These are phyloP conservation scores for Scaptomyza cyrtandrae DNA, from an alignment of 2,888 invertebrate species.

Conservation along the genomic window DNA sequence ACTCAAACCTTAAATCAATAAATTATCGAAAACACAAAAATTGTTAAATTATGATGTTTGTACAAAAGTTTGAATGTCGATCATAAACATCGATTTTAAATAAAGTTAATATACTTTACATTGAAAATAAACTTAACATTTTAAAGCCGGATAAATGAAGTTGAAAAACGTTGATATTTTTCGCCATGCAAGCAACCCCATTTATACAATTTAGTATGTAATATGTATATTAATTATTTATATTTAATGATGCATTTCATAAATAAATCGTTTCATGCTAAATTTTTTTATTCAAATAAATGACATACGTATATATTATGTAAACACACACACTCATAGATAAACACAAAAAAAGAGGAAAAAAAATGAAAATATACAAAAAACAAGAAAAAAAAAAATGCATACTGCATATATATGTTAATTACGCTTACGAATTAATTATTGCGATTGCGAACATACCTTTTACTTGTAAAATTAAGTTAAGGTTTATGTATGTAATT, in stretches of 20 bases:
- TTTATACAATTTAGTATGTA: constrained; percentile 39
- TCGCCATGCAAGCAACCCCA: constrained; percentile 38
- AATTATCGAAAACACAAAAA: neutral
- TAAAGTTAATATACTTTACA: neutral
- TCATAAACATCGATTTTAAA: neutral
- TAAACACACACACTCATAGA: neutral
- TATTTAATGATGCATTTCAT: constrained; percentile 44
- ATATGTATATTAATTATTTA: constrained; percentile 48
- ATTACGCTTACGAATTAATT: constrained; percentile 53
- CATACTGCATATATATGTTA: constrained; percentile 48
- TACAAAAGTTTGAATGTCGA: neutral
- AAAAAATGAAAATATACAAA: neutral
- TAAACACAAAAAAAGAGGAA: neutral
- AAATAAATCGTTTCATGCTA: constrained; percentile 39
- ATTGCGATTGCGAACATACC: constrained; percentile 52
- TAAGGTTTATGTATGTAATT: constrained; percentile 58
- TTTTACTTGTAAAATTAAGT: constrained; percentile 55
- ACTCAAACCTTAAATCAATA: neutral
- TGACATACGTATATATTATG: constrained; percentile 29
- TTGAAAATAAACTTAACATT: neutral
- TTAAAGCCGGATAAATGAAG: neutral
- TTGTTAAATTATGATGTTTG: neutral
- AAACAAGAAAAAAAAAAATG: constrained; percentile 26
- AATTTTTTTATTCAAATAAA: constrained; percentile 23
- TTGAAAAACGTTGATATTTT: constrained; percentile 13